These are phyloP conservation scores for Notospermus geniculatus DNA, from an alignment of 1,140 invertebrate genomes.

Conservation along the genomic window DNA sequence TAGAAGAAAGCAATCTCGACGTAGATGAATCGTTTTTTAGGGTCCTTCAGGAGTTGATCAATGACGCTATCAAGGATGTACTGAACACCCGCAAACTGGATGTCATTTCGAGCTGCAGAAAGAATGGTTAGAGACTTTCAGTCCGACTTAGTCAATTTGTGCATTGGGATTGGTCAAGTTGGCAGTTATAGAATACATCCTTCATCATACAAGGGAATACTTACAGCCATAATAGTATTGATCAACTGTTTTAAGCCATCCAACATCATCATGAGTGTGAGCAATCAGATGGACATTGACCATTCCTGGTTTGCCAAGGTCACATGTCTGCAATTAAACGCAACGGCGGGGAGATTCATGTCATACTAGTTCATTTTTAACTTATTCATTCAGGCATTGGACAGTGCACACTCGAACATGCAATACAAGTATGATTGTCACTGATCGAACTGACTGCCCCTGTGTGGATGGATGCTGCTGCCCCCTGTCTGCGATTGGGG, in stretches of 20 bases:
- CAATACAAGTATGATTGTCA: no score
- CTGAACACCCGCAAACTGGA: slow-evolving; percentile 49
- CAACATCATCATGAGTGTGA: slow-evolving; percentile 81
- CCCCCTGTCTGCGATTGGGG: no score
- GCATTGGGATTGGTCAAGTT: background rate
- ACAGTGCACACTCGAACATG: no score
- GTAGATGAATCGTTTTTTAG: slow-evolving; percentile 64
- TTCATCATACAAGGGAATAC: slow-evolving; percentile 16
- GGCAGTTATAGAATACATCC: background rate
- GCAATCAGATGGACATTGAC: slow-evolving; percentile 79
- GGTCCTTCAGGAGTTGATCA: slow-evolving; percentile 71
- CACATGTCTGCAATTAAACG: slow-evolving; percentile 36
- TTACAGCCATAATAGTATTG: slow-evolving; percentile 82
- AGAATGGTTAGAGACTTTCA: slow-evolving; percentile 39
- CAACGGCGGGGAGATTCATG: no score
- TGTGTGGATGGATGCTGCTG: no score
- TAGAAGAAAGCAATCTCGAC: slow-evolving; percentile 84
- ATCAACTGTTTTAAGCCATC: slow-evolving; percentile 90
- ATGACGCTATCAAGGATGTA: slow-evolving; percentile 90
- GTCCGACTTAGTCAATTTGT: slow-evolving; percentile 50
- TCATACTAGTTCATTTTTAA: no score
- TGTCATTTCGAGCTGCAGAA: slow-evolving; percentile 56
- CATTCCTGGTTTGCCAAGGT: slow-evolving; percentile 44
- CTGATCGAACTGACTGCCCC: no score
- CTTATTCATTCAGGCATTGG: no score